Conservation (phyloP, 2,888 invertebrate genomes). For the Cyaniris semiargus region DNA sequence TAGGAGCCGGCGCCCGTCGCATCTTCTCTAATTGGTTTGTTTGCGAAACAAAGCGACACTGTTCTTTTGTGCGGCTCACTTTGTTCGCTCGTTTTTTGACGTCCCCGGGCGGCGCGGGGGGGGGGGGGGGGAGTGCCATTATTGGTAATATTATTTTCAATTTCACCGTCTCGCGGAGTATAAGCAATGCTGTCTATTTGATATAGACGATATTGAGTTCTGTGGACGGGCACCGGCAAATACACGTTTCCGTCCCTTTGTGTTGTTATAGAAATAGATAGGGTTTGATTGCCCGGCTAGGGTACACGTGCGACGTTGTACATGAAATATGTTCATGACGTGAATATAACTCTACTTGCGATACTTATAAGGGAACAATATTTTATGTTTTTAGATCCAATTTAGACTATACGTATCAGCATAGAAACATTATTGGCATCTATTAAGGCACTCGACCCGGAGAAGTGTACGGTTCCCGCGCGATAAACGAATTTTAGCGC, state of each 20-base stretch:
- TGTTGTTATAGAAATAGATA: background rate
- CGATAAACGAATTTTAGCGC: too few relatives aligned
- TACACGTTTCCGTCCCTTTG: constrained; percentile 7
- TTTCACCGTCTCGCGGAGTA: background rate
- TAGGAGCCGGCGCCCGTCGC: background rate
- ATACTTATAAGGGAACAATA: too few relatives aligned
- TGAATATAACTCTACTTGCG: background rate
- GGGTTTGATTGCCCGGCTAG: background rate
- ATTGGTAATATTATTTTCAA: constrained; percentile 33
- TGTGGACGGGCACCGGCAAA: background rate
- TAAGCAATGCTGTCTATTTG: constrained; percentile 5
- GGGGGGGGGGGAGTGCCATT: background rate
- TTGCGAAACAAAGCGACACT: constrained; percentile 39
- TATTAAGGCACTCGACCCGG: too few relatives aligned
- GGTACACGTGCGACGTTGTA: background rate
- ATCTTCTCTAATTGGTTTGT: constrained; percentile 42
- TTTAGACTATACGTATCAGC: too few relatives aligned
- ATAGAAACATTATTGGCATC: too few relatives aligned
- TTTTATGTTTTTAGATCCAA: too few relatives aligned
- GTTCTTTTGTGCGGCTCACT: constrained; percentile 37
- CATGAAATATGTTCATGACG: background rate
- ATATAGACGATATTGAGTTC: constrained; percentile 18
- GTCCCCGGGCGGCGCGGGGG: background rate
- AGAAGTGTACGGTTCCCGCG: too few relatives aligned
- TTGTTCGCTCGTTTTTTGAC: constrained; percentile 21